These are phyloP conservation scores for Amblyjoppa fuscipennis DNA, from an alignment of 2,888 invertebrate genomes.

Conservation along the genomic window DNA sequence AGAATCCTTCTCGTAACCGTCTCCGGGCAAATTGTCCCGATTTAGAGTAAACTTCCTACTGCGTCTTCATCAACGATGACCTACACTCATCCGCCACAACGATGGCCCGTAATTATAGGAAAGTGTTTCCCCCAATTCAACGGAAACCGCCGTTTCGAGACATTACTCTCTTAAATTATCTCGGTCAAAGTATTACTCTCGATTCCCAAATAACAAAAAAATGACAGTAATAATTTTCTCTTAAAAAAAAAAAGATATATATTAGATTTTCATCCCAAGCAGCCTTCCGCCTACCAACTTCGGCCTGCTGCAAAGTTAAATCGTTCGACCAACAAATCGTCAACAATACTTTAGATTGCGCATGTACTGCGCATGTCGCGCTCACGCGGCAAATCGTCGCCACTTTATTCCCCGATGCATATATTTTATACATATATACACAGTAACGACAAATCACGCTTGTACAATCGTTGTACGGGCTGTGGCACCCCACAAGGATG, in stretches of 20 bases:
- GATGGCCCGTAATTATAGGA: background rate
- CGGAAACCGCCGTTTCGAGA: too few relatives aligned
- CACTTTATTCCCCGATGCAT: conserved; percentile 56
- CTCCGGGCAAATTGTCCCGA: background rate
- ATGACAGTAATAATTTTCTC: background rate
- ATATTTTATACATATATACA: conserved; percentile 20
- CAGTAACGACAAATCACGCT: conserved; percentile 18
- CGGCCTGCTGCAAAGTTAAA: background rate
- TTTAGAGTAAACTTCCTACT: background rate
- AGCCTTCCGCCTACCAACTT: background rate
- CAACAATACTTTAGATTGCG: background rate
- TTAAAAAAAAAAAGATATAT: background rate
- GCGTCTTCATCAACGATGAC: background rate
- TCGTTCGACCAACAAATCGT: background rate
- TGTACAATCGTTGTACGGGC: background rate
- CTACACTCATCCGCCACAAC: background rate
- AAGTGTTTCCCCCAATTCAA: background rate
- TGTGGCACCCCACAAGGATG: conserved; percentile 70
- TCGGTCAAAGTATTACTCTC: too few relatives aligned
- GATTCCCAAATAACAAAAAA: background rate
- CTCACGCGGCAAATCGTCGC: conserved; percentile 57
- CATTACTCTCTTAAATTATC: too few relatives aligned
- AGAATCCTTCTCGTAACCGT: background rate
- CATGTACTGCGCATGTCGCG: background rate
- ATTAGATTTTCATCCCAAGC: background rate